phyloP scores from a whole-genome alignment of 2,113 vertebrate genomes.

The Tupaia chinensis region DNA sequence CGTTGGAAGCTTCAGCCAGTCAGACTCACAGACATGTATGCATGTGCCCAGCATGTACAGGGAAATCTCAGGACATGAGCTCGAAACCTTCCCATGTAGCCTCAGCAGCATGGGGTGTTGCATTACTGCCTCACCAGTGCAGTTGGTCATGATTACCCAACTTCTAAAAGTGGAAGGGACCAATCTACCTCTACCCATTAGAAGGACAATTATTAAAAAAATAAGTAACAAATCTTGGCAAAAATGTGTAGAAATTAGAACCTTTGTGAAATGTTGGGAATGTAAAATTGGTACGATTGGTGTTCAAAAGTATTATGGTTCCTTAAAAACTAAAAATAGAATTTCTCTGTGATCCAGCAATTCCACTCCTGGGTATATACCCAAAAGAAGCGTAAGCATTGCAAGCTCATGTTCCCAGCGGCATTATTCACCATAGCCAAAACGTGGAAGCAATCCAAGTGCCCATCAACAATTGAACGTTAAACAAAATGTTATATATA shows the following conservation, averaged over 20 bases:
- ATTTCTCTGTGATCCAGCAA: neutral
- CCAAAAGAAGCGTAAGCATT: neutral
- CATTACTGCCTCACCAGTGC: too few relatives aligned
- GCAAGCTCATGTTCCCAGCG: too few relatives aligned
- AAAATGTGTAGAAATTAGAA: neutral
- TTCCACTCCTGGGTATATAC: neutral
- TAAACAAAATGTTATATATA: neutral
- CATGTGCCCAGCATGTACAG: too few relatives aligned
- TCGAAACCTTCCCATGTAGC: too few relatives aligned
- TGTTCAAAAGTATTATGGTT: neutral
- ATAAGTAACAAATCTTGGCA: neutral
- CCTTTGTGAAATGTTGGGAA: neutral
- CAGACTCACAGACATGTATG: too few relatives aligned
- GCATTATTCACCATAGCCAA: neutral
- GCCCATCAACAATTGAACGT: too few relatives aligned
- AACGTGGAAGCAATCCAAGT: neutral
- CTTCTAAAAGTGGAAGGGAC: neutral
- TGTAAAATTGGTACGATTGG: accelerated
- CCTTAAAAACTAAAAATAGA: neutral
- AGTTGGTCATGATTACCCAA: too few relatives aligned
- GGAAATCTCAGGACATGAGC: too few relatives aligned
- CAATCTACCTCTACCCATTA: neutral
- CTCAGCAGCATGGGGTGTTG: too few relatives aligned
- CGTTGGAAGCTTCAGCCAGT: too few relatives aligned
- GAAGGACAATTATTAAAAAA: neutral